phyloP scores from a whole-genome alignment of 1,140 invertebrate species.

The Scaptomyza pallida region DNA sequence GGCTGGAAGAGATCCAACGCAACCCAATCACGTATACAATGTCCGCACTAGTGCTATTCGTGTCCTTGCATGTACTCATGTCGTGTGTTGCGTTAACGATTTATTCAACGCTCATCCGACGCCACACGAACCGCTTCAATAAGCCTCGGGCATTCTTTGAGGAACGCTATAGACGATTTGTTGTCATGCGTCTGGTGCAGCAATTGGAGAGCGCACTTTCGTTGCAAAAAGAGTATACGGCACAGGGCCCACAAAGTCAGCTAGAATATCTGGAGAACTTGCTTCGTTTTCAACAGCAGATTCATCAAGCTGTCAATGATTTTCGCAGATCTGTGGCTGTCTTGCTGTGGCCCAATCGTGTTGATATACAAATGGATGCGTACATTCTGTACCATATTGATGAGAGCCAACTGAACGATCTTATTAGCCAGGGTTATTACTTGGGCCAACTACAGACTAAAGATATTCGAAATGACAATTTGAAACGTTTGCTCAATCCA shows the following conservation, averaged over 20 bases:
- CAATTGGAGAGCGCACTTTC: constrained; percentile 50
- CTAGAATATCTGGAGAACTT: constrained; percentile 17
- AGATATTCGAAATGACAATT: constrained; percentile 37
- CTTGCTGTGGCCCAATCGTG: constrained; percentile 55
- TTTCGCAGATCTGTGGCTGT: constrained; percentile 54
- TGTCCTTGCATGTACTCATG: constrained; percentile 28
- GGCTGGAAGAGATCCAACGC: constrained; percentile 34
- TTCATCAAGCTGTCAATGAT: constrained; percentile 50
- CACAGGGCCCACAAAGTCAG: not conserved
- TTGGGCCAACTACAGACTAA: constrained; percentile 17
- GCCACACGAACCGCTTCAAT: constrained; percentile 28
- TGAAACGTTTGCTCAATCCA: constrained; percentile 57
- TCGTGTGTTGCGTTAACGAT: constrained; percentile 48
- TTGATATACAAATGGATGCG: constrained; percentile 45
- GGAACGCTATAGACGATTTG: constrained; percentile 59
- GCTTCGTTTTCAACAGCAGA: constrained; percentile 38
- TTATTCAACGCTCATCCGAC: constrained; percentile 28
- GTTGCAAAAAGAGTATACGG: constrained; percentile 28
- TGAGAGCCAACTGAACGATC: constrained; percentile 32
- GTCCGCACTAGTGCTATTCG: constrained; percentile 32
- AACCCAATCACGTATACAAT: constrained; percentile 38
- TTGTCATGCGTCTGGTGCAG: constrained; percentile 60
- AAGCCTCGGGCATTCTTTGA: constrained; percentile 42
- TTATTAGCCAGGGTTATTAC: constrained; percentile 37
- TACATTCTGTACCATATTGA: constrained; percentile 57